Conservation (phyloP, 2,888 invertebrate species). For the Sphecodes monilicornis region DNA sequence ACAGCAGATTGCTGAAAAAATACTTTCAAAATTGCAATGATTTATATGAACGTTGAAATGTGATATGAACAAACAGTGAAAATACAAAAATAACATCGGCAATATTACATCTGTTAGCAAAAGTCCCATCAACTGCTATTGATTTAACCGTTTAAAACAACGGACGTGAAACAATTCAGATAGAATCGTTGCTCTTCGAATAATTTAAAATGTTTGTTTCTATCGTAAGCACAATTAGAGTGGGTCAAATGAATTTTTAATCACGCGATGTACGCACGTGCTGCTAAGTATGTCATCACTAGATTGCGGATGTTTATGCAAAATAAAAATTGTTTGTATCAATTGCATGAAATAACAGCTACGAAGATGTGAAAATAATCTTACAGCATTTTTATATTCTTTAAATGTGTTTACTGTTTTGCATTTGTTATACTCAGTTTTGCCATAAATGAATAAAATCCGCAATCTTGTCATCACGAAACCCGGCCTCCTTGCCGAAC, state of each 20-base stretch:
- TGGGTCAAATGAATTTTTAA: not conserved
- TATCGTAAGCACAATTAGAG: not conserved
- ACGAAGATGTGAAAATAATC: too few relatives aligned
- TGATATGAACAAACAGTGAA: not conserved
- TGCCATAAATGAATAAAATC: too few relatives aligned
- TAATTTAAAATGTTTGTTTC: not conserved
- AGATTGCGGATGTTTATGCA: too few relatives aligned
- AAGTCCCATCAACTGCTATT: not conserved
- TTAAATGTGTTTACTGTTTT: too few relatives aligned
- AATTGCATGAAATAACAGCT: too few relatives aligned
- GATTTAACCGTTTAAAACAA: not conserved
- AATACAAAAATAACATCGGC: not conserved
- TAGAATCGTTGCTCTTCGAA: not conserved
- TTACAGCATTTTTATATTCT: too few relatives aligned
- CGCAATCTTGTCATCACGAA: not conserved
- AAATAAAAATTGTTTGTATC: too few relatives aligned
- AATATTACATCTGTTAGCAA: not conserved
- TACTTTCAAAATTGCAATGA: not conserved
- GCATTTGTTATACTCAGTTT: too few relatives aligned
- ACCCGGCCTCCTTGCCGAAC: not conserved
- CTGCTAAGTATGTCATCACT: too few relatives aligned
- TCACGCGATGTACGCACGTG: not conserved
- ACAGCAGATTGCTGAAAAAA: not conserved
- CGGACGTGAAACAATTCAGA: not conserved
- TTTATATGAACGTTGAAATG: not conserved